phyloP scores from a whole-genome alignment of 2,888 invertebrate genomes.

The Chrysolina americana region DNA sequence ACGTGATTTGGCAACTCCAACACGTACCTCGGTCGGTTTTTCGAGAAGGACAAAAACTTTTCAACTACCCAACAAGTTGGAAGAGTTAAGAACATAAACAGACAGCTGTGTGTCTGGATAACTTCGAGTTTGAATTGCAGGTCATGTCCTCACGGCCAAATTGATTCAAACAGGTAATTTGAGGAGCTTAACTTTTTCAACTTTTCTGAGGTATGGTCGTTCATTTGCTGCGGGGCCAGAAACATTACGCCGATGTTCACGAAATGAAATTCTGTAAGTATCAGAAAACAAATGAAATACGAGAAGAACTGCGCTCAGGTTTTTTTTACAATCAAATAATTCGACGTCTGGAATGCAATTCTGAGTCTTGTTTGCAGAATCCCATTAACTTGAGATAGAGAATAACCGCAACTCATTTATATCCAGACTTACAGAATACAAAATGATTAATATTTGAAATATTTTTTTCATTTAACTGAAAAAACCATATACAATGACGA shows the following conservation, averaged over 20 bases:
- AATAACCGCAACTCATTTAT: too few relatives aligned
- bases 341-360: too few relatives aligned
- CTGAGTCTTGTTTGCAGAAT: too few relatives aligned
- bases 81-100: constrained; percentile 44
- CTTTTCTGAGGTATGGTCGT: not conserved
- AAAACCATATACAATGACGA: too few relatives aligned
- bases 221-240: not conserved
- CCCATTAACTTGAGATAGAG: too few relatives aligned
- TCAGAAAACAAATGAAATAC: too few relatives aligned
- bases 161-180: constrained; percentile 45
- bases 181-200: constrained; percentile 19
- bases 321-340: too few relatives aligned
- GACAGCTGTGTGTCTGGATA: constrained; percentile 41
- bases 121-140: constrained; percentile 44
- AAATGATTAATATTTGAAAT: too few relatives aligned
- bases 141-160: constrained; percentile 38
- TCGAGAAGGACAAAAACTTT: constrained; percentile 48
- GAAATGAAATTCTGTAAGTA: not conserved
- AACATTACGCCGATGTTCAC: not conserved
- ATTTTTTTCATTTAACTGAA: too few relatives aligned
- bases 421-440: too few relatives aligned
- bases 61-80: constrained; percentile 48
- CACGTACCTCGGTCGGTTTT: constrained; percentile 49
- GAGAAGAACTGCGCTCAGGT: too few relatives aligned
- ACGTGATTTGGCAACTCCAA: constrained; percentile 43